Evolutionary conservation across 2,888 invertebrate genomes (phyloP).

Genomic region (Zele albiditarsus): DNA sequence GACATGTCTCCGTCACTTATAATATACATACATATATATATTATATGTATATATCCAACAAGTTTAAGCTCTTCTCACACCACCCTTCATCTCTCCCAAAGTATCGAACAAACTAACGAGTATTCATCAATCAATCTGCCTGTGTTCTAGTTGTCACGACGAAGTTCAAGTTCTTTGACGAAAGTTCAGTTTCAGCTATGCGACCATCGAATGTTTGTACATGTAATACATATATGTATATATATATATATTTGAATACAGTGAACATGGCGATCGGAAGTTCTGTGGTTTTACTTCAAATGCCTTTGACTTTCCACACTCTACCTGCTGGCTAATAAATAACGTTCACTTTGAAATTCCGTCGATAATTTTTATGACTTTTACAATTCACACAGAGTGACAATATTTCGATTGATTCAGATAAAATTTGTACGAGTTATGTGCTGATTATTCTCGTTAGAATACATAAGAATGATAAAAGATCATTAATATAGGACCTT

Average conservation of each 20-base stretch:
- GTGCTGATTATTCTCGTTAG: too few species aligned
- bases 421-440: too few species aligned
- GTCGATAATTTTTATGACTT: too few species aligned
- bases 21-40: neutral
- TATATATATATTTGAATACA: neutral
- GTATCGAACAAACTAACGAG: conserved; percentile 23
- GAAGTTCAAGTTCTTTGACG: neutral
- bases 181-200: conserved; percentile 6
- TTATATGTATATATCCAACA: neutral
- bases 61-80: neutral
- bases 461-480: too few species aligned
- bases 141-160: neutral
- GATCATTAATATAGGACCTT: too few species aligned
- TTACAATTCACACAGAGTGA: too few species aligned
- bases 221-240: neutral
- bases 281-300: too few species aligned
- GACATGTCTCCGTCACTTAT: conserved; percentile 5
- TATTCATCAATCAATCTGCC: conserved; percentile 41
- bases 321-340: too few species aligned
- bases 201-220: neutral
- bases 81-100: neutral
- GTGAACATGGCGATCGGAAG: too few species aligned
- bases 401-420: too few species aligned
- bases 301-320: too few species aligned
- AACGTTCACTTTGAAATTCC: too few species aligned